Evolutionary conservation across 2,797 vertebrate species (phyloP).

Genomic region (Sebastolobus altivelis): DNA sequence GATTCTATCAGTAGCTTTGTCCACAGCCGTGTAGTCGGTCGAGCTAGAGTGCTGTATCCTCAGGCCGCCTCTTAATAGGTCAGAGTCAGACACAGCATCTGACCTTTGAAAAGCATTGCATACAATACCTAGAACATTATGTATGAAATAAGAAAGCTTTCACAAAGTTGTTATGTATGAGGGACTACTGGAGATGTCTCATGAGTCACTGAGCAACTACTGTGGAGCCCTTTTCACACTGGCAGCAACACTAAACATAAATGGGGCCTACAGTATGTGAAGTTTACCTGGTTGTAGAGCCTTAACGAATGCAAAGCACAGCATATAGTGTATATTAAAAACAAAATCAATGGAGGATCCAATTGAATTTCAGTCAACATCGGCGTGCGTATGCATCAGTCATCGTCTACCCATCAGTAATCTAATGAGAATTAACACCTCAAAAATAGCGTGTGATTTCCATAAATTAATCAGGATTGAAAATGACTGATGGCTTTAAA

Average conservation of each 20-base stretch:
- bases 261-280: neutral
- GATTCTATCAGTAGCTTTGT: constrained; percentile 61
- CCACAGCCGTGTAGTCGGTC: constrained; percentile 15
- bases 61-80: constrained; percentile 57
- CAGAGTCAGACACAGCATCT: constrained; percentile 51
- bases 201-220: constrained; percentile 42
- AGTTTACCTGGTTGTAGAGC: neutral
- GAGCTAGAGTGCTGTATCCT: constrained; percentile 46
- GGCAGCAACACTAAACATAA: constrained; percentile 23
- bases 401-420: constrained; percentile 60
- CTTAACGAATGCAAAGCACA: constrained; percentile 13
- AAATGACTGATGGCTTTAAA: constrained; percentile 80
- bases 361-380: constrained; percentile 47
- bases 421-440: constrained; percentile 76
- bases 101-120: constrained; percentile 57
- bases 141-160: constrained; percentile 39
- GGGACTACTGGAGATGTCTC: constrained; percentile 5
- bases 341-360: constrained; percentile 23
- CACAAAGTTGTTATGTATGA: constrained; percentile 23
- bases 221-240: constrained; percentile 10
- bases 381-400: constrained; percentile 51
- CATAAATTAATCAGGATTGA: constrained; percentile 78
- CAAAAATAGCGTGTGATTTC: constrained; percentile 74
- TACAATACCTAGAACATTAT: constrained; percentile 36
- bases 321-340: constrained; percentile 8